Percentiles rank a stretch among this genome's conserved stretches.
phyloP scores from a whole-genome alignment of 2,113 vertebrate species.

The Accipiter cooperii region DNA sequence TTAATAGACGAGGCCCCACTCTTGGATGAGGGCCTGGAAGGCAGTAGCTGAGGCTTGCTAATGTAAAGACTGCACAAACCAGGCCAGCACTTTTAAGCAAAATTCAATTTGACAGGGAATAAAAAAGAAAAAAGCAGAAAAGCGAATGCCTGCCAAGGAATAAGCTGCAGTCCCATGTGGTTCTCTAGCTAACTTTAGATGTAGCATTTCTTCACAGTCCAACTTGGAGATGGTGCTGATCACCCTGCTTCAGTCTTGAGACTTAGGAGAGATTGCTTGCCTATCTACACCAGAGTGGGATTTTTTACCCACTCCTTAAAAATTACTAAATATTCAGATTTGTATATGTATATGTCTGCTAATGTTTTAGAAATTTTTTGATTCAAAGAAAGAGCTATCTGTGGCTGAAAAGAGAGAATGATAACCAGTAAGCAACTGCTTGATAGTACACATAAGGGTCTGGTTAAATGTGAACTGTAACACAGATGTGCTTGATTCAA shows the following conservation, averaged over 20 bases:
- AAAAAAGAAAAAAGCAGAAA: background rate
- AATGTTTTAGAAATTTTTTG: background rate
- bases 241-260: background rate
- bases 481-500: background rate
- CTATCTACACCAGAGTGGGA: background rate
- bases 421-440: background rate
- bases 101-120: background rate
- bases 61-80: background rate
- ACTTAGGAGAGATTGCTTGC: background rate
- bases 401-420: background rate
- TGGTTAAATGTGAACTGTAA: background rate
- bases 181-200: background rate
- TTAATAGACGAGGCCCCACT: background rate
- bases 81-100: background rate
- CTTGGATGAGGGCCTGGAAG: background rate
- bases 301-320: background rate
- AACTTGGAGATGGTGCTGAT: background rate
- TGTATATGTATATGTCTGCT: background rate
- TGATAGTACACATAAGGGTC: background rate
- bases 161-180: background rate
- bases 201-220: background rate
- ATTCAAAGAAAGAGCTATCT: background rate
- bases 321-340: background rate
- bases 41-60: background rate
- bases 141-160: background rate